A percentile compares a stretch with the other conserved stretches of the same genome.
Conservation (phyloP, 2,113 vertebrate species). For the Damaliscus lunatus region DNA sequence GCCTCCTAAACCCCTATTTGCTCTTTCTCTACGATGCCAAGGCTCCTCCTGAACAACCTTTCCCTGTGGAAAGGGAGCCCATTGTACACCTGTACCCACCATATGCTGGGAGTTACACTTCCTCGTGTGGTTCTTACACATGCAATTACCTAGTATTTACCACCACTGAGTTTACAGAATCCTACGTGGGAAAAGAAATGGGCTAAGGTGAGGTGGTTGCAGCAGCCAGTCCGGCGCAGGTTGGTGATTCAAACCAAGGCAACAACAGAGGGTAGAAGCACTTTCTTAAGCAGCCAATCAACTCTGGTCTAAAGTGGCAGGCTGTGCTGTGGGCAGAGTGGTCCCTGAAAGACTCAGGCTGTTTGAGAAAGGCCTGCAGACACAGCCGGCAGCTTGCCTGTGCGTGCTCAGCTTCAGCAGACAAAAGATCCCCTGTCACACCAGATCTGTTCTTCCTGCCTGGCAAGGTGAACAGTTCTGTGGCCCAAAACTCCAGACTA, state of each 20-base stretch:
- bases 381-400: fast-evolving
- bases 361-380: neutral
- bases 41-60: constrained; percentile 4
- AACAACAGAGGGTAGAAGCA: neutral
- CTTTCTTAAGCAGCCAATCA: neutral
- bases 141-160: constrained; percentile 65
- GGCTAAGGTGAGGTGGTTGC: neutral
- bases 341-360: neutral
- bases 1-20: neutral
- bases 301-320: neutral
- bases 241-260: neutral
- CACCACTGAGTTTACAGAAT: constrained; percentile 56
- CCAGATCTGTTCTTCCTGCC: neutral
- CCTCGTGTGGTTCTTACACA: constrained; percentile 4
- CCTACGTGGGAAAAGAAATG: neutral
- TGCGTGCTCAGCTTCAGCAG: neutral
- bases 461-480: neutral
- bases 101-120: constrained; percentile 54
- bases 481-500: neutral
- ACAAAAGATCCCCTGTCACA: neutral
- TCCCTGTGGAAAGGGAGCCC: neutral
- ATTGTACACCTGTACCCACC: constrained; percentile 55
- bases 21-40: constrained; percentile 20
- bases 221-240: neutral
- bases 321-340: neutral